Evolutionary conservation across 2,888 invertebrate genomes (phyloP).

Genomic region (Trichogramma dendrolimi): DNA sequence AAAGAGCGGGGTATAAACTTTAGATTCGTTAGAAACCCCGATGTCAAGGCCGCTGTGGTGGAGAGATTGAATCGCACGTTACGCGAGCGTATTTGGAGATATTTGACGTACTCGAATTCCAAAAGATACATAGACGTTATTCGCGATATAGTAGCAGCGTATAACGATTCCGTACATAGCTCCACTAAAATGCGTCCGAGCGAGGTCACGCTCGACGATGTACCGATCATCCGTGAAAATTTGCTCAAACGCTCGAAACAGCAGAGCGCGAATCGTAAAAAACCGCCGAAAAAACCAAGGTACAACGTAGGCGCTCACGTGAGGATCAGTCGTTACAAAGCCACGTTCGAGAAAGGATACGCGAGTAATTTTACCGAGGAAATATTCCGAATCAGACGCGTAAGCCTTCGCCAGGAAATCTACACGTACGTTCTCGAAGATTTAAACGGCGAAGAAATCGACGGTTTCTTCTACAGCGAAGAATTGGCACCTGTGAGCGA

Average conservation of each 20-base stretch:
- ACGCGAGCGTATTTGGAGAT: constrained; percentile 27
- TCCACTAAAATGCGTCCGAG: constrained; percentile 20
- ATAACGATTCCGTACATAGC: constrained; percentile 33
- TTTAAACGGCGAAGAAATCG: constrained; percentile 19
- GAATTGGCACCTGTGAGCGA: constrained; percentile 1
- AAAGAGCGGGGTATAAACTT: constrained; percentile 18
- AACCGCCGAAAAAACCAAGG: not conserved
- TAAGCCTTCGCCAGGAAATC: not conserved
- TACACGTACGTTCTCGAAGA: constrained; percentile 32
- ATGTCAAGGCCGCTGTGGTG: constrained; percentile 22
- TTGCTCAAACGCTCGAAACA: not conserved
- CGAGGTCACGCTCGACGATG: constrained; percentile 14
- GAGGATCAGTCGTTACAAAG: not conserved
- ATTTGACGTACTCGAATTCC: constrained; percentile 22
- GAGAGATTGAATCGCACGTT: constrained; percentile 24
- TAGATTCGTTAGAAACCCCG: constrained; percentile 21
- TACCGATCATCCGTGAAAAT: constrained; percentile 5
- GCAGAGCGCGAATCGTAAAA: not conserved
- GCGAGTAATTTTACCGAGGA: not conserved
- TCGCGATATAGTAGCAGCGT: constrained; percentile 31
- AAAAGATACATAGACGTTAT: constrained; percentile 32
- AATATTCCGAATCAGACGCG: not conserved
- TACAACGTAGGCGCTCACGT: not conserved
- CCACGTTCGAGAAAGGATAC: not conserved
- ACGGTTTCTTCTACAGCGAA: constrained; percentile 22